Evolutionary conservation across 2,113 vertebrate species (phyloP), one percentile per base, ranked within the genome.

Genomic region (Cinclus cinclus): DNA sequence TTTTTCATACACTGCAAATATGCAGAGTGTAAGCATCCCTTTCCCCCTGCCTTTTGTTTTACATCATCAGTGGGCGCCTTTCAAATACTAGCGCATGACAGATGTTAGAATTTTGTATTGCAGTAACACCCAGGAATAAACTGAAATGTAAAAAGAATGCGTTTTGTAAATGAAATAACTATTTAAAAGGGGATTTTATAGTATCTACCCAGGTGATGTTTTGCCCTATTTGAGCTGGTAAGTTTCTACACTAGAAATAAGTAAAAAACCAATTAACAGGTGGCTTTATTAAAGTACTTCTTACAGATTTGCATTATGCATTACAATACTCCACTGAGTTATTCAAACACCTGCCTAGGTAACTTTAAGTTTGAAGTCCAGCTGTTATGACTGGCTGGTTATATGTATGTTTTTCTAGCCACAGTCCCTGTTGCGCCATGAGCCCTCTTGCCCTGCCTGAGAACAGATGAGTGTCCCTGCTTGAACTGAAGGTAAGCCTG

Each of bases 401-500:
- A 5, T 3, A 6, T 0, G 10, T 25, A 18, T 44, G 15, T 28
- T 65, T 58, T 56, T 16, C 52, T 8, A 44, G 31, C 15, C 41
- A 6, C 50, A 44, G 49, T 2, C 25, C 41, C 39, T 22, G 58
- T 22, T 35, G 22, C 6, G 8, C 0, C 1, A 15, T 1, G 17
- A 77, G n/a, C 28, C 25, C 25, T 41, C 73, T 5, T 10, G 44
- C 39, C 16, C 21, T 25, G 69, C 27, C 39, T 33, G n/a, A 17
- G 15, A 7, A 4, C 14, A 39, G 23, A 0, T 2, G 2, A 13
- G 3, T 17, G 70, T 47, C 31, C 4, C 13, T 1, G 7, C 56
- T 8, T 6, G 8, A 12, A 35, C 9, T 6, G 8, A 13, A 39
- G 60, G 7, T 0, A 2, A 35, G 35, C 53, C 3, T 0, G 8